A percentile compares a stretch with the other conserved stretches of the same genome.
phyloP scores from a whole-genome alignment of 2,113 vertebrate species.

The Gasterosteus nipponicus region DNA sequence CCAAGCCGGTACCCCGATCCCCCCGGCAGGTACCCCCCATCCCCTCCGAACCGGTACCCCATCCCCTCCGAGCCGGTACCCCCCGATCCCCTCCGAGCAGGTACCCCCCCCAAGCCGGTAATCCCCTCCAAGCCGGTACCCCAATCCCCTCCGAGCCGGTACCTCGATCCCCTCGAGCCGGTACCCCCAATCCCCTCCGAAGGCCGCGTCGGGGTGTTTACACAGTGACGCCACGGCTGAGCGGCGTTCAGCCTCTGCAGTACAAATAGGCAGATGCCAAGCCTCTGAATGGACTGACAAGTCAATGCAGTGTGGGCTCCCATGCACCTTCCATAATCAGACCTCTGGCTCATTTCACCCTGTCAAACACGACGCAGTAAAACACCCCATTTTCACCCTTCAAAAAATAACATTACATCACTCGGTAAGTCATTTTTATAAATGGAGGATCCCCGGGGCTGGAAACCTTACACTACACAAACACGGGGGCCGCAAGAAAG shows the following conservation, averaged over 20 bases:
- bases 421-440: constrained; percentile 83
- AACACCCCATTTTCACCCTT: constrained; percentile 80
- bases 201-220: constrained; percentile 30
- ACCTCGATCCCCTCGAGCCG: background rate
- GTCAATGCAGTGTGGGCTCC: constrained; percentile 45
- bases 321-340: constrained; percentile 70
- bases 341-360: constrained; percentile 78
- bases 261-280: constrained; percentile 66
- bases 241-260: constrained; percentile 45
- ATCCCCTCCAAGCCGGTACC: background rate
- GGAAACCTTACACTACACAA: constrained; percentile 91
- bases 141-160: too few species aligned
- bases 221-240: constrained; percentile 31
- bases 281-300: constrained; percentile 59
- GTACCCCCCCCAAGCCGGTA: too few species aligned
- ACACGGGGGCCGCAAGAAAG: constrained; percentile 87
- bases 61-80: too few species aligned
- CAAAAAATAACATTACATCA: constrained; percentile 94
- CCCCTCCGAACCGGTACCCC: background rate
- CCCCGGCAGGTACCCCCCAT: constrained; percentile 22
- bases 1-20: too few species aligned
- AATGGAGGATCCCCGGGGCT: constrained; percentile 82
- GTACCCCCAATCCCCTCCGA: constrained; percentile 25
- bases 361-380: constrained; percentile 73
- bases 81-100: too few species aligned